Evolutionary conservation across 2,888 invertebrate genomes (phyloP), one percentile per base, ranked within the genome.

Genomic region (Diogma glabrata): DNA sequence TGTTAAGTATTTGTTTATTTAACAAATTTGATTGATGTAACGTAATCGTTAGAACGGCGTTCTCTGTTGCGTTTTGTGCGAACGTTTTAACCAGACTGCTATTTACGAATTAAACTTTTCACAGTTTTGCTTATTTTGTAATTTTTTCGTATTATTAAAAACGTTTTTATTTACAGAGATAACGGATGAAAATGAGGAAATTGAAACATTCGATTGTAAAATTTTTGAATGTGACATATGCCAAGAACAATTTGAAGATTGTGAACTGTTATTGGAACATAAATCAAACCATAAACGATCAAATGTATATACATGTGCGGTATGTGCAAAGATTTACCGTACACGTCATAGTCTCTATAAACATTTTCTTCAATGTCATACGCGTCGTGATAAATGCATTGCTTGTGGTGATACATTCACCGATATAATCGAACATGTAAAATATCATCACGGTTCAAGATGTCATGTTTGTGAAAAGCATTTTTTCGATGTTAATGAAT

Each of bases 301-400:
- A 17, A 22, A 24, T 16, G 24, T 46, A 8, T 46, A 46, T n/a
- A 46, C 23, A 46, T 46, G 46, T 46, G 23, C 46, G 6, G 26
- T 46, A 46, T 46, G 46, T 26, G 5, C 46, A 17, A 46, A 24
- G 24, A 46, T 46, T 16, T 46, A 46, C 24, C 46, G 46, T 24
- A 46, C 46, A 24, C 24, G 46, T 16, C 22, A 46, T 16, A 46
- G 46, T 16, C 24, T 46, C 6, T 46, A 46, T 16, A 46, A 46
- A 46, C 46, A 46, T 46, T 46, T 46, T 12, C 46, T 24, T 24
- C 46, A 46, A 16, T 46, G 46, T 46, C 46, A 46, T 24, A 46
- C 46, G 14, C 24, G 24, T 24, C 16, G 24, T 4, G 46, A 46
- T 46, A 22, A 24, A 16, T 46, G 46, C 24, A 24, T 46, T 5